Conservation (phyloP, 2,113 vertebrate genomes). For the Climacteris rufus region DNA sequence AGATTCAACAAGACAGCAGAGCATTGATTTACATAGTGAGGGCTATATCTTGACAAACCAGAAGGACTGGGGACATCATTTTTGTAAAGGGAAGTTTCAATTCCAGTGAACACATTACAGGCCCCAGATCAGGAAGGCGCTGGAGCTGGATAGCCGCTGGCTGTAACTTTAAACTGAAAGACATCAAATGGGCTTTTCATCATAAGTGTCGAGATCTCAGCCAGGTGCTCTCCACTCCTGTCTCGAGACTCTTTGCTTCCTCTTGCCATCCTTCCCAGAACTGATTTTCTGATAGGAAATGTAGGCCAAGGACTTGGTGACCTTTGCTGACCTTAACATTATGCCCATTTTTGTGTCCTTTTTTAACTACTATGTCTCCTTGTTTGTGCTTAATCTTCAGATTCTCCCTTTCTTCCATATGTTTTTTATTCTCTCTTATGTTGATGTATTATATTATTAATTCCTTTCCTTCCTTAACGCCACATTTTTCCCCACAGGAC, state of each 20-base stretch:
- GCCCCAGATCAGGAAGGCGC: background rate
- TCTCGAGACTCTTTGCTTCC: background rate
- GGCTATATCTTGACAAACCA: background rate
- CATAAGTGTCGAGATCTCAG: background rate
- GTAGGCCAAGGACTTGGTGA: background rate
- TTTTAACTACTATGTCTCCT: background rate
- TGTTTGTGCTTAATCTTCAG: background rate
- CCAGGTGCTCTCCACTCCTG: background rate
- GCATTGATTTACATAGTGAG: constrained; percentile 16
- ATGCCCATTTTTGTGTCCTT: background rate
- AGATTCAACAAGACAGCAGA: constrained; percentile 19
- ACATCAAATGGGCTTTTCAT: constrained; percentile 20
- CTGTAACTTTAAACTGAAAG: background rate
- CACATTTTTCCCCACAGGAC: background rate
- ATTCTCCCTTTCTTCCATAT: background rate
- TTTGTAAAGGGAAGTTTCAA: background rate
- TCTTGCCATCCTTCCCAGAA: background rate
- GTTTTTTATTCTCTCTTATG: background rate
- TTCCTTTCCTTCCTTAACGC: constrained; percentile 4
- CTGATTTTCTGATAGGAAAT: background rate
- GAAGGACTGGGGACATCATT: background rate
- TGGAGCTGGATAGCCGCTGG: background rate
- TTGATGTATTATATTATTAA: background rate
- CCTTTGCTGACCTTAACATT: background rate
- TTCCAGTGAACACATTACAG: background rate